Conservation (phyloP, 2,888 invertebrate genomes). For the Drosophila anomelani region DNA sequence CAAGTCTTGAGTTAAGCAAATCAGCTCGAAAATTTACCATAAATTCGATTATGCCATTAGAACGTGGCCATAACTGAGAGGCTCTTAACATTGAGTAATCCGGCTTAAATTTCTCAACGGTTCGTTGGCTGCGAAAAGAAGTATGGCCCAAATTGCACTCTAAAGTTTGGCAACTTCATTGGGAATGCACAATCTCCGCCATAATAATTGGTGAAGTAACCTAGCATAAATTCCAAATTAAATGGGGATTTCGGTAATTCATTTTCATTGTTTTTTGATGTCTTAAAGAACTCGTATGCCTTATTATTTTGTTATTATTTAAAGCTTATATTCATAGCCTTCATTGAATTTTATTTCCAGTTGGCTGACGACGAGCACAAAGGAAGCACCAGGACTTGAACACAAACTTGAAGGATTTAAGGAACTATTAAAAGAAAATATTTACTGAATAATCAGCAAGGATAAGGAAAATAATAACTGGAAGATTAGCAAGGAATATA, state of each 20-base stretch:
- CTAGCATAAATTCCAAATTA: background rate
- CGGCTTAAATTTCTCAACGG: background rate
- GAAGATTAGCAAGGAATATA: background rate
- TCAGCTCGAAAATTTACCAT: background rate
- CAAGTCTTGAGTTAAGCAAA: conserved; percentile 9
- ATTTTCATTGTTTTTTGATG: background rate
- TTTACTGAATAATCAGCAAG: background rate
- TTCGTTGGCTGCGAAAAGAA: background rate
- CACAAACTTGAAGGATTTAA: background rate
- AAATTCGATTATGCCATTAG: background rate
- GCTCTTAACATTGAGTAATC: background rate
- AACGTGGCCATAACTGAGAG: background rate
- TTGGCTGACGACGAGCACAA: conserved; percentile 35
- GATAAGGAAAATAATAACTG: background rate
- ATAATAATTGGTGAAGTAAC: background rate
- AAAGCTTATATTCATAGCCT: too few species aligned
- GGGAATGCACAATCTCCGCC: conserved; percentile 4
- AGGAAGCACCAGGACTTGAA: conserved; percentile 8
- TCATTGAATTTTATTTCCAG: conserved; percentile 12
- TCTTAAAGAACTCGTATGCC: background rate
- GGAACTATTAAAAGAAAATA: background rate
- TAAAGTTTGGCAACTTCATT: background rate
- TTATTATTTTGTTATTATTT: background rate
- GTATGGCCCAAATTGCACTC: background rate
- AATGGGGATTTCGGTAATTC: background rate